Evolutionary conservation across 64 coral and sea anemone genomes (phyloP).

Genomic region (Stylophora pistillata): DNA sequence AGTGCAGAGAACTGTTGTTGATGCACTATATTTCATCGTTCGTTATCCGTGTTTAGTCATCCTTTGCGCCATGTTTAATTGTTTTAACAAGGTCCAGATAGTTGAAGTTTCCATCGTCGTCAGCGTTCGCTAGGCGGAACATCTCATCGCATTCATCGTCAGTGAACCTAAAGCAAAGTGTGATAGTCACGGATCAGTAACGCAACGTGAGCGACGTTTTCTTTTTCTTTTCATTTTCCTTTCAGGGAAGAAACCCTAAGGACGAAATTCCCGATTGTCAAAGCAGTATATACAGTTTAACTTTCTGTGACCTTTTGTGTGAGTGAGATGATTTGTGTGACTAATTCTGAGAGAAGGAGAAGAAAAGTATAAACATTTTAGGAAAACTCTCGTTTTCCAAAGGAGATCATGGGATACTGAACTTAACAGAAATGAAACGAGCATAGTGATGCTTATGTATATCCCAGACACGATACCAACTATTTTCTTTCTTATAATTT

Average conservation of each 20-base stretch:
- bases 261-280: not conserved
- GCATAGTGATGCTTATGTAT: no score
- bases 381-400: no score
- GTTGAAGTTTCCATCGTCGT: constrained; percentile 47
- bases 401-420: no score
- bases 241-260: not conserved
- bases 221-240: not conserved
- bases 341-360: no score
- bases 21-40: not conserved
- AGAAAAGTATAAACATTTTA: no score
- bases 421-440: no score
- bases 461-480: not conserved
- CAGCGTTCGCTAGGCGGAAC: constrained; percentile 36
- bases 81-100: constrained; percentile 58
- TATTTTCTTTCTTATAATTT: not conserved
- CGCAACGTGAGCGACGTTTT: not conserved
- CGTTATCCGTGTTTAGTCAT: not conserved
- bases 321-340: no score
- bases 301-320: no score
- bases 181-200: not conserved
- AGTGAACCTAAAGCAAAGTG: constrained; percentile 29
- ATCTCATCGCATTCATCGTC: constrained; percentile 64
- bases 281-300: no score
- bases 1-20: not conserved
- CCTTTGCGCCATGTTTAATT: constrained; percentile 64